phyloP scores from a whole-genome alignment of 2,113 vertebrate genomes.

The Gopherus evgoodei region DNA sequence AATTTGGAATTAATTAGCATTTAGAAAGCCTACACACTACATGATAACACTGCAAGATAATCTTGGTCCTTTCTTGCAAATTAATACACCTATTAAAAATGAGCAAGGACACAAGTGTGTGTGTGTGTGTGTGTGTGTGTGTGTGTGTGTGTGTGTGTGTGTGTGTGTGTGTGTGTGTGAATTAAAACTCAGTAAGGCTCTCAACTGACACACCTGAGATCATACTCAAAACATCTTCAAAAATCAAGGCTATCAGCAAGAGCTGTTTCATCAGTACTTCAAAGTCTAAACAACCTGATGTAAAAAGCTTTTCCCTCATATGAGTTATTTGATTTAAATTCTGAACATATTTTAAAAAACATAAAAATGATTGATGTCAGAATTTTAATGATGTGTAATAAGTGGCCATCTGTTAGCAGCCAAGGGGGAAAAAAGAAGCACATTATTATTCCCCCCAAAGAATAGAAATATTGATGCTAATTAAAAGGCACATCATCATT shows the following conservation, averaged over 20 bases:
- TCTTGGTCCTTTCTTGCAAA: constrained; percentile 70
- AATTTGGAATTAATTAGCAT: constrained; percentile 83
- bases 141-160: too few species aligned
- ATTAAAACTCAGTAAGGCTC: background rate
- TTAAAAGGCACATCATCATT: constrained; percentile 67
- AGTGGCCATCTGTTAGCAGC: constrained; percentile 87
- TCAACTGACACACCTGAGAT: background rate
- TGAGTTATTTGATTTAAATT: constrained; percentile 16
- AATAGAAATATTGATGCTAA: constrained; percentile 74
- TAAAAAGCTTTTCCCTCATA: constrained; percentile 5
- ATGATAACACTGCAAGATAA: constrained; percentile 66
- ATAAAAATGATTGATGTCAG: constrained; percentile 81
- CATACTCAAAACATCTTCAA: fast-evolving
- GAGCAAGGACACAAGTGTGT: constrained; percentile 45
- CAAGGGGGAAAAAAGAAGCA: constrained; percentile 67
- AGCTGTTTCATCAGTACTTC: background rate
- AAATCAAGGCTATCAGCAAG: background rate
- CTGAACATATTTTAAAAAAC: constrained; percentile 54
- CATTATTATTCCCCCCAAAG: constrained; percentile 70
- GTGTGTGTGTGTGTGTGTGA: fast-evolving
- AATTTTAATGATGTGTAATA: constrained; percentile 87
- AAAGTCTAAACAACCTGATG: background rate
- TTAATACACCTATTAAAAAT: constrained; percentile 70
- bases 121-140: fast-evolving
- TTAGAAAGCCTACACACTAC: constrained; percentile 67